Evolutionary conservation across 2,797 vertebrate species (phyloP).

Genomic region (Synanceia verrucosa): DNA sequence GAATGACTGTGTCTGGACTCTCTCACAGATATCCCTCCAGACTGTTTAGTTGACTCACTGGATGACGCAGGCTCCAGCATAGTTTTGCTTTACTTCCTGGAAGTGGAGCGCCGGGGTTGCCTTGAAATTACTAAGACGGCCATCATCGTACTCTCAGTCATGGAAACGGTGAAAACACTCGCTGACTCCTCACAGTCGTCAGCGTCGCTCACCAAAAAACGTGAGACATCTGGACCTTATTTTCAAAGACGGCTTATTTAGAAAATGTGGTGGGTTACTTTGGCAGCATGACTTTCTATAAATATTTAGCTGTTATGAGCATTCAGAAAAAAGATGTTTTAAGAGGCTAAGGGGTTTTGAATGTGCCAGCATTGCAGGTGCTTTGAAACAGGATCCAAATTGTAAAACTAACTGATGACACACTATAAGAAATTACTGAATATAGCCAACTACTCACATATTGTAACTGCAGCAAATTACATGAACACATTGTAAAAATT

Average conservation of each 20-base stretch:
- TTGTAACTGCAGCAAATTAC: not conserved
- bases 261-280: slow-evolving; percentile 70
- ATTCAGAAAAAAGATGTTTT: slow-evolving; percentile 57
- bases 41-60: slow-evolving; percentile 76
- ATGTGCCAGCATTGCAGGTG: slow-evolving; percentile 67
- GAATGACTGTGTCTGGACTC: slow-evolving; percentile 73
- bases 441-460: not conserved
- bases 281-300: slow-evolving; percentile 66
- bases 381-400: slow-evolving; percentile 35
- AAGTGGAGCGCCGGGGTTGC: slow-evolving; percentile 65
- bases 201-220: slow-evolving; percentile 44
- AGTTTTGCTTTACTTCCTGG: slow-evolving; percentile 72
- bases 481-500: not conserved
- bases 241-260: slow-evolving; percentile 72
- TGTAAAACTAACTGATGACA: slow-evolving; percentile 19
- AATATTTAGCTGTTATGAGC: slow-evolving; percentile 73
- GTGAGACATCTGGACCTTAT: slow-evolving; percentile 74
- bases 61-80: slow-evolving; percentile 76
- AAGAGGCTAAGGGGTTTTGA: slow-evolving; percentile 32
- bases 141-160: slow-evolving; percentile 65
- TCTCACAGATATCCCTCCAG: slow-evolving; percentile 72
- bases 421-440: not conserved
- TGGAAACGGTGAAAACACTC: slow-evolving; percentile 75
- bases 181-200: slow-evolving; percentile 51
- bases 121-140: slow-evolving; percentile 68